phyloP scores from a whole-genome alignment of 2,113 vertebrate species.

The Gallinago jamesoni region DNA sequence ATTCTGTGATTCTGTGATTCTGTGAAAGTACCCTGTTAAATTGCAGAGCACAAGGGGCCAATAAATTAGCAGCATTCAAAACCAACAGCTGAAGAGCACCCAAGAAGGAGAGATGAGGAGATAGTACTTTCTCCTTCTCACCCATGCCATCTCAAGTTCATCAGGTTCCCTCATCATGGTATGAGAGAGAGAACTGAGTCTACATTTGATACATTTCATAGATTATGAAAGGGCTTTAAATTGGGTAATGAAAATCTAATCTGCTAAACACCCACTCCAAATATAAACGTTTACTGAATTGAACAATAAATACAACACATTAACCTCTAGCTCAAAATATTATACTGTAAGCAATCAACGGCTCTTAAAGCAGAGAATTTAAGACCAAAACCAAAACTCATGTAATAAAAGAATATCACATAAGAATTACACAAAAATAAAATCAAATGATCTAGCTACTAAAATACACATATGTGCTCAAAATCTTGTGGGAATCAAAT shows the following conservation, averaged over 20 bases:
- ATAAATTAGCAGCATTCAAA: neutral
- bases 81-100: neutral
- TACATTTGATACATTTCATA: neutral
- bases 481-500: constrained; percentile 73
- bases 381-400: constrained; percentile 46
- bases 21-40: neutral
- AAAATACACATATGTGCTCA: constrained; percentile 75
- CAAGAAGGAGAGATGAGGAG: neutral
- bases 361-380: constrained; percentile 47
- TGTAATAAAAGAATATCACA: constrained; percentile 61
- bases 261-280: neutral
- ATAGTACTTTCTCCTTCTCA: neutral
- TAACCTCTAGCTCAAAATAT: constrained; percentile 31
- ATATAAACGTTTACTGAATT: neutral
- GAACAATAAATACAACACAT: constrained; percentile 23
- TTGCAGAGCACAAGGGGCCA: neutral
- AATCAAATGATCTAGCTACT: constrained; percentile 74
- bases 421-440: constrained; percentile 68
- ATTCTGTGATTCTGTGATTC: too few species aligned
- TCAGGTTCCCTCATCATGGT: neutral
- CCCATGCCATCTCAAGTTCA: neutral
- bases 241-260: neutral
- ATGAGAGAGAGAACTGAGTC: neutral
- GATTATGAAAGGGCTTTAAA: neutral
- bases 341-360: constrained; percentile 31